phyloP scores from a whole-genome alignment of 2,113 vertebrate species.

The Pyxicephalus adspersus region DNA sequence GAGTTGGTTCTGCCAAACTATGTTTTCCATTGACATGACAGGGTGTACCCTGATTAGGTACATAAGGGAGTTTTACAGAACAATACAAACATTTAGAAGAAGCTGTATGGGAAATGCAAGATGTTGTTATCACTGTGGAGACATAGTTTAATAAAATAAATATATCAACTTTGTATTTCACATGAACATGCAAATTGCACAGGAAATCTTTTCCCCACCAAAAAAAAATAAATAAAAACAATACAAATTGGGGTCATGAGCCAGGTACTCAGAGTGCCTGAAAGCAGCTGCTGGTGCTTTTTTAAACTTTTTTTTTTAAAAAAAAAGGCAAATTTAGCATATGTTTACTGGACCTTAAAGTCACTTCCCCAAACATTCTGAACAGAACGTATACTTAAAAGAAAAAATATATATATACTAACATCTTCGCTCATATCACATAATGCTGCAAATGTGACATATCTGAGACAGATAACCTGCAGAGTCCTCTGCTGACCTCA shows the following conservation, averaged over 20 bases:
- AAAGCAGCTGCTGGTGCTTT: too few species aligned
- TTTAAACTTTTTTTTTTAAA: too few species aligned
- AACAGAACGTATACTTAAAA: too few species aligned
- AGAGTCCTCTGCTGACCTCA: too few species aligned
- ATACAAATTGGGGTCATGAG: background rate
- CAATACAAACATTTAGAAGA: slow-evolving; percentile 6
- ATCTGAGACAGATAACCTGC: too few species aligned
- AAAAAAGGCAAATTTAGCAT: too few species aligned
- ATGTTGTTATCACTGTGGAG: background rate
- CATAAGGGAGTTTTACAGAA: background rate
- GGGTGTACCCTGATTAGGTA: slow-evolving; percentile 5
- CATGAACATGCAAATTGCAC: background rate
- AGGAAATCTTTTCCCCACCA: background rate
- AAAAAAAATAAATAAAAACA: background rate
- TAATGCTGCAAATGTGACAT: too few species aligned
- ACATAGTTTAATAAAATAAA: background rate
- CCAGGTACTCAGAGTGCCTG: too few species aligned
- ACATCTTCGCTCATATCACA: too few species aligned
- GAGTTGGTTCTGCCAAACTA: slow-evolving; percentile 8
- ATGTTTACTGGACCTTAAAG: too few species aligned
- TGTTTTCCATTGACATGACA: slow-evolving; percentile 30
- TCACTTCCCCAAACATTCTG: too few species aligned
- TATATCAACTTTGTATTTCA: background rate
- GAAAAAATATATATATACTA: too few species aligned
- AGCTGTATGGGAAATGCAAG: background rate